Base-by-base conservation (phyloP, 2,113 vertebrate genomes). In the Ivindomyrus marchei region DNA sequence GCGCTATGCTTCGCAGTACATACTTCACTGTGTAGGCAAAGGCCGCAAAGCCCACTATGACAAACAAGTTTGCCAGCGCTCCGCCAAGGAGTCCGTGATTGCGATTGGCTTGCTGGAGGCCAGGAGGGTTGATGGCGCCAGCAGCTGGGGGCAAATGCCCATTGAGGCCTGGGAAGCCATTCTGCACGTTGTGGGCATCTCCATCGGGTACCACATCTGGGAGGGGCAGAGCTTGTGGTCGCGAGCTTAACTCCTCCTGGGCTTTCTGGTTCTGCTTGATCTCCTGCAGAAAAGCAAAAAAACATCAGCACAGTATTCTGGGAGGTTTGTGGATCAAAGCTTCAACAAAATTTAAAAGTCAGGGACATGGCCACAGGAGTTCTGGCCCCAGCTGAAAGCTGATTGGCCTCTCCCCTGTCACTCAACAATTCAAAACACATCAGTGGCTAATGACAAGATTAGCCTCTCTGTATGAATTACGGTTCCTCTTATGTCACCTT, bases 1-100 rank as follows among this genome's bases (percentile, higher is more conserved):
- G 98, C 0, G 98, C 98, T 96, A 99, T 99, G 97, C 98, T 99
- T 94, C 98, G 96, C 95, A 99, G 95, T 90, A 99, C 98, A 3
- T 98, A 99, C 94, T 99, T 99, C 90, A 99, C 98, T 49, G 98
- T 99, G 96, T 99, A 99, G 92, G 98, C 98, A 7, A 99, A 99
- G 58, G 98, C 98, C 0, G 98, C 98, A 42, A 99, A 99, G 87
- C 98, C 98, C 13, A 99, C 98, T 77, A 99, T 98, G 90, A 99
- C 98, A 90, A 99, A 99, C 93, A 99, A 96, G 96, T 99, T 99
- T 93, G 98, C 97, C 91, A 99, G 92, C 56, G 98, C 98, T 0
- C 98, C 98, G 0, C 98, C 98, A 85, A 99, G 92, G 91, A 99
- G 98, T 98, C 98, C 98, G 15, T 99, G 97, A 95, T 99, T 98